Conservation (phyloP, 2,797 vertebrate species). For the Okamejei kenojei region DNA sequence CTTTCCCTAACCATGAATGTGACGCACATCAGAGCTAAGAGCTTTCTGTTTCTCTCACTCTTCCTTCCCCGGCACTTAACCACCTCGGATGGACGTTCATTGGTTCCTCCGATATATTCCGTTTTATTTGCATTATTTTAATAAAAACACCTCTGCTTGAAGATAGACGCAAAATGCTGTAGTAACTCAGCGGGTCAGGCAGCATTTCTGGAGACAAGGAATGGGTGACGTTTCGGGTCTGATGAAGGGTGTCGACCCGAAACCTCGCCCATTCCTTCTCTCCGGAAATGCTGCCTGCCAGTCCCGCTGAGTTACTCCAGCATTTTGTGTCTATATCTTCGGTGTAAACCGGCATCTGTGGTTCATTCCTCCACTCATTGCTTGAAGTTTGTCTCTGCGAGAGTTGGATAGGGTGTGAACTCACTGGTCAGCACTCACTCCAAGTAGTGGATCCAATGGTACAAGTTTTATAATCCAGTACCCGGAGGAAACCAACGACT, state of each 20-base stretch:
- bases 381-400: neutral
- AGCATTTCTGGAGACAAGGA: too few relatives aligned
- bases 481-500: too few relatives aligned
- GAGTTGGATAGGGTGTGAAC: neutral
- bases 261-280: too few relatives aligned
- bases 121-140: neutral
- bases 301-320: too few relatives aligned
- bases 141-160: too few relatives aligned
- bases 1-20: slow-evolving; percentile 1
- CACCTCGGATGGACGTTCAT: neutral
- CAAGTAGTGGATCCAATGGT: neutral
- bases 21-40: neutral
- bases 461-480: neutral
- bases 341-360: too few relatives aligned
- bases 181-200: too few relatives aligned
- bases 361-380: neutral
- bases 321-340: too few relatives aligned
- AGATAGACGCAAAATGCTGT: too few relatives aligned
- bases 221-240: too few relatives aligned
- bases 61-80: neutral
- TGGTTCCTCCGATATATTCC: neutral
- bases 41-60: neutral
- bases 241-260: too few relatives aligned
- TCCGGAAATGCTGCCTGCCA: too few relatives aligned
- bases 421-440: neutral